phyloP scores from a whole-genome alignment of 1,140 invertebrate species.

The Helicoverpa zea region DNA sequence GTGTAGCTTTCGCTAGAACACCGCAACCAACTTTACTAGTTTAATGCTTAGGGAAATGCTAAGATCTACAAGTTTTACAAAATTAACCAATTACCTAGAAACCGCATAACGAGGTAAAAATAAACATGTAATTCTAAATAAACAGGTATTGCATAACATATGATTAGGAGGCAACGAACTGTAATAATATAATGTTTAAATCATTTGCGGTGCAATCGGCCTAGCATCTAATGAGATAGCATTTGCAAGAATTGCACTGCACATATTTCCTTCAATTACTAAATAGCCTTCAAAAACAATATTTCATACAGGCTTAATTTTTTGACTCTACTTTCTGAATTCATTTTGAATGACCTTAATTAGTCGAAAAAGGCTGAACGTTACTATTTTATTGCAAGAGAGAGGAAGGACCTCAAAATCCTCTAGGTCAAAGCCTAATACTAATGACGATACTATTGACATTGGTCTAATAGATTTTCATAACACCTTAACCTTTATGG shows the following conservation, averaged over 20 bases:
- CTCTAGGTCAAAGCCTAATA: not conserved
- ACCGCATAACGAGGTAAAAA: not conserved
- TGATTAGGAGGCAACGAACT: constrained; percentile 25
- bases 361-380: not conserved
- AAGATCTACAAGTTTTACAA: not conserved
- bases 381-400: not conserved
- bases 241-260: not conserved
- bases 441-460: not conserved
- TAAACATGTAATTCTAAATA: constrained; percentile 22
- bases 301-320: constrained; percentile 6
- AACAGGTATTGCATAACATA: constrained; percentile 6
- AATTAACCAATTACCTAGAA: not conserved
- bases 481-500: too few species aligned
- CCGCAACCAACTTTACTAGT: not conserved
- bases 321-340: not conserved
- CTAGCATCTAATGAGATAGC: constrained; percentile 19
- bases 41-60: not conserved
- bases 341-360: constrained; percentile 10
- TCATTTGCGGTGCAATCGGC: constrained; percentile 12
- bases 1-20: constrained; percentile 8
- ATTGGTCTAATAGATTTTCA: not conserved
- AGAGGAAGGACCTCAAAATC: not conserved
- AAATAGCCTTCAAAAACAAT: constrained; percentile 5
- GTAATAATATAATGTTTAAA: constrained; percentile 17
- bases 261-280: constrained; percentile 26